Percentiles rank a stretch among this genome's conserved stretches.
These are phyloP conservation scores for Brachionus asplanchnoidis DNA, from an alignment of 1,140 invertebrate species.

Conservation along the genomic window DNA sequence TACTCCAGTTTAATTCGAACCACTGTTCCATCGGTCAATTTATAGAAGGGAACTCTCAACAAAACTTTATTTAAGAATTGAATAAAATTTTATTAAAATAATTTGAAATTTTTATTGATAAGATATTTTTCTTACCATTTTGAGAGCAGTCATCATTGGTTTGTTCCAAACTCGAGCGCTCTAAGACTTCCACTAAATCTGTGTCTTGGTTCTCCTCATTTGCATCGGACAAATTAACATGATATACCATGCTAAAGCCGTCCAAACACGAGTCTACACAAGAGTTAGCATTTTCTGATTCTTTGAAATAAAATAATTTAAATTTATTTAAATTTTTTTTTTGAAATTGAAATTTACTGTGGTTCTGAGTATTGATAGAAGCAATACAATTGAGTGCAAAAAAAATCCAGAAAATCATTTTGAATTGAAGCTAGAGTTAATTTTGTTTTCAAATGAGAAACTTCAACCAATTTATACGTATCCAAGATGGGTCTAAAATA, in stretches of 20 bases:
- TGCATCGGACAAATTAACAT: neutral
- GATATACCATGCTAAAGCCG: neutral
- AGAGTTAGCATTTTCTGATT: conserved; percentile 24
- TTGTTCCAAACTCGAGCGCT: neutral
- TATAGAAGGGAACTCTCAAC: conserved; percentile 26
- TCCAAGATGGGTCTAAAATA: neutral
- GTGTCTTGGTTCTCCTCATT: neutral
- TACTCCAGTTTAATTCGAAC: neutral
- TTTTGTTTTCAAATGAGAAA: neutral
- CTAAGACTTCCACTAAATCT: conserved; percentile 26
- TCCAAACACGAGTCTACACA: conserved; percentile 34
- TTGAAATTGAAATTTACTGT: neutral
- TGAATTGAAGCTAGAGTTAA: neutral
- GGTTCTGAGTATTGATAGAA: neutral
- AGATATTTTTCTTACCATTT: neutral
- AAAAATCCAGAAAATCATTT: neutral
- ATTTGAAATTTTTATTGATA: too few relatives aligned
- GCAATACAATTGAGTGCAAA: neutral
- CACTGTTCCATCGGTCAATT: neutral
- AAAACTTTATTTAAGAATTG: neutral
- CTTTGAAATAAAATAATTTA: neutral
- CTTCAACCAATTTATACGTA: neutral
- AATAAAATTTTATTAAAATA: neutral
- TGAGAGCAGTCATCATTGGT: neutral
- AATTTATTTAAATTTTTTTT: too few relatives aligned